Base-by-base conservation (phyloP, 2,888 invertebrate species). In the Meloe dianella region DNA sequence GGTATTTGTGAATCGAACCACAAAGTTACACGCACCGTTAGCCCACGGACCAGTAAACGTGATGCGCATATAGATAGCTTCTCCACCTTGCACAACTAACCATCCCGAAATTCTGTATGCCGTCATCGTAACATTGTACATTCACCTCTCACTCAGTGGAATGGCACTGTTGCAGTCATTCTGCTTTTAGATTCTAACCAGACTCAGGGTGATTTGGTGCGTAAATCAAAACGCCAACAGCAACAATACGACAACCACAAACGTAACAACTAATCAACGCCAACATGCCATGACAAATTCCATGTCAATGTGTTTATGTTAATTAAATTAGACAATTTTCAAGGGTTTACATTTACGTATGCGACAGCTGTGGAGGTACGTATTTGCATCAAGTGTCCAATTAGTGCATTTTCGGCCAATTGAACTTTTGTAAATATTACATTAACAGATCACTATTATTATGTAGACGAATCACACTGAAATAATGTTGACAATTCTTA, bases 11-110 rank as follows among this genome's bases (percentile, higher is more conserved):
- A 72, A 73, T 67, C 68, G 68, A 67, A 68, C 77, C 76, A 74
- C 78, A 77, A 75, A 80, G 81, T 83, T 83, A 82, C 81, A 82
- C 82, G 83, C 82, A 78, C 81, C 79, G 82, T 82, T 82, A 81
- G 80, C 77, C 80, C 79, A 79, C 80, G 78, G 81, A 78, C 80
- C 75, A 75, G 64, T 73, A 66, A 68, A 79, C 79, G 79, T 78
- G 79, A 73, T 57, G 64, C 35, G 65, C 76, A 77, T 81, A 77
- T 76, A 71, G 75, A 80, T 76, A 66, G 71, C 66, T 60, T 71
- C 20, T 24, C 59, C 57, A 74, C 75, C 75, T 76, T 73, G 73
- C 64, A 73, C 76, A 76, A 77, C 76, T 78, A 77, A 78, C 77
- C 74, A 74, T 72, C 73, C 72, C 67, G n/a, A 62, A 70, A 73